phyloP scores from a whole-genome alignment of 2,888 invertebrate species.

The Dasypolia templi region DNA sequence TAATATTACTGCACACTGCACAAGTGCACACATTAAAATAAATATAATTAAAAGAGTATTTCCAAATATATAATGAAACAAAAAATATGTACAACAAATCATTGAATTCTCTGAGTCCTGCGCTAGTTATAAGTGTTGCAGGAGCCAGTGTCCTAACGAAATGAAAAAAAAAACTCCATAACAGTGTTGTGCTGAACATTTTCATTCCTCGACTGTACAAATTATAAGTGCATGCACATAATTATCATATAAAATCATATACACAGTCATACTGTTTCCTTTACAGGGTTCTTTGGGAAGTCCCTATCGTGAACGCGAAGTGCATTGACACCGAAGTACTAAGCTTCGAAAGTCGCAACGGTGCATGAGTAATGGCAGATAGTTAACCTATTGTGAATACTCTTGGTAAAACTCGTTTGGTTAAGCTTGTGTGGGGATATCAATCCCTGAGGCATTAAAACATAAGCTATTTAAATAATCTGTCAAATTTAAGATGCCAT shows the following conservation, averaged over 20 bases:
- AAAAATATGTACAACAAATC: neutral
- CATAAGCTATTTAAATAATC: slow-evolving; percentile 36
- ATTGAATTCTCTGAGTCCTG: neutral
- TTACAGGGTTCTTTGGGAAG: slow-evolving; percentile 32
- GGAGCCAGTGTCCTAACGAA: too few relatives aligned
- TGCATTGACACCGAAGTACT: slow-evolving; percentile 56
- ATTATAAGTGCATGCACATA: too few relatives aligned
- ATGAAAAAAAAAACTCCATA: too few relatives aligned
- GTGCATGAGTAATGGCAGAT: slow-evolving; percentile 55
- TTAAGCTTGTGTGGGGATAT: slow-evolving; percentile 37
- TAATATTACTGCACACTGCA: too few relatives aligned
- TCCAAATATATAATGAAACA: neutral
- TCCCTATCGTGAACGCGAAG: slow-evolving; percentile 48
- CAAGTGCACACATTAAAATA: neutral
- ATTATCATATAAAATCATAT: neutral
- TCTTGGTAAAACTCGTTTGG: slow-evolving; percentile 47
- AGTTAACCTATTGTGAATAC: slow-evolving; percentile 54
- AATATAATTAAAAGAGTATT: neutral
- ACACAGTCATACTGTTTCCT: slow-evolving; percentile 2
- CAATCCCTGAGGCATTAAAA: slow-evolving; percentile 22
- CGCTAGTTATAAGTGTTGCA: neutral
- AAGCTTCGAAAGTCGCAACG: slow-evolving; percentile 60
- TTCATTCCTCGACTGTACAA: neutral
- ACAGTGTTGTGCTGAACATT: neutral
- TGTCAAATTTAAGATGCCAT: slow-evolving; percentile 25